These are phyloP conservation scores for Ferrisia virgata DNA, from an alignment of 2,888 invertebrate genomes.

Conservation along the genomic window DNA sequence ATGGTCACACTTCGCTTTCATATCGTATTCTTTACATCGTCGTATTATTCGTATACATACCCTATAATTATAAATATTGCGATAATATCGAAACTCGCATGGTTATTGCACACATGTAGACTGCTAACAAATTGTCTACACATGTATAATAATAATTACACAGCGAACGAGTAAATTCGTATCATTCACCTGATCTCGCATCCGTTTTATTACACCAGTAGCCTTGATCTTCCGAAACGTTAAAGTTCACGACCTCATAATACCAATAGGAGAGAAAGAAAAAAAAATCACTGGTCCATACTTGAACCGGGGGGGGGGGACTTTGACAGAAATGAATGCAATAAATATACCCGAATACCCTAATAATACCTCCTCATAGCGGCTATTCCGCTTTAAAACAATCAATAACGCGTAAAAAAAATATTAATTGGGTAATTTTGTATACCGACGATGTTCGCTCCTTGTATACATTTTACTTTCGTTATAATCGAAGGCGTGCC, in stretches of 20 bases:
- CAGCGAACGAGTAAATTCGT: not conserved
- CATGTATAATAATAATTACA: not conserved
- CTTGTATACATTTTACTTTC: conserved; percentile 4
- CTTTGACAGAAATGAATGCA: conserved; percentile 6
- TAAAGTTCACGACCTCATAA: conserved; percentile 3
- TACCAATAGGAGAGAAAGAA: not conserved
- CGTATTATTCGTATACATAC: not conserved
- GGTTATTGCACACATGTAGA: not conserved
- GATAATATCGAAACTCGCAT: not conserved
- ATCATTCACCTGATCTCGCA: conserved; percentile 8
- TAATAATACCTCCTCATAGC: not conserved
- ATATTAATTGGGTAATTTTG: conserved; percentile 22
- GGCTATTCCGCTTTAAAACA: not conserved
- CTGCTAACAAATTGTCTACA: not conserved
- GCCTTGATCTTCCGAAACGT: conserved; percentile 21
- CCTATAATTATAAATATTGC: not conserved
- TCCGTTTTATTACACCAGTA: not conserved
- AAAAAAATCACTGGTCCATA: not conserved
- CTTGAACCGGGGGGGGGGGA: not conserved
- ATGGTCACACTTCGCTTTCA: not conserved
- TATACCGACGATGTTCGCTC: not conserved
- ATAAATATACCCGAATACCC: conserved; percentile 2
- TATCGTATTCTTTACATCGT: not conserved
- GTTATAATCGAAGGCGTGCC: conserved; percentile 4
- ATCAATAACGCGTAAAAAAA: conserved; percentile 20